These are phyloP conservation scores for Drosophila bifasciata DNA, from an alignment of 1,140 invertebrate species.

Conservation along the genomic window DNA sequence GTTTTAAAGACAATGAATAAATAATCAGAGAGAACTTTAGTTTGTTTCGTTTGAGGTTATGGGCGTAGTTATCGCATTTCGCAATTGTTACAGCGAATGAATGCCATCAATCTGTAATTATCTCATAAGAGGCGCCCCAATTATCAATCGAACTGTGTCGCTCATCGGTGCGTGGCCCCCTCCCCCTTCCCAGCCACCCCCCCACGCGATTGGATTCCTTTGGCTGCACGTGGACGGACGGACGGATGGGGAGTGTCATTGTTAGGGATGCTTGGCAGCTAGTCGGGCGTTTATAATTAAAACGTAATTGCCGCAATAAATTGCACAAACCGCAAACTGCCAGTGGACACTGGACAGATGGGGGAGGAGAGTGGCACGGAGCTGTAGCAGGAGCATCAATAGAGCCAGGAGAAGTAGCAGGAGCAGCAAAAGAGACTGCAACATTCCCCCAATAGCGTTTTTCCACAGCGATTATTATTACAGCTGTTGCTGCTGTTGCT, in stretches of 20 bases:
- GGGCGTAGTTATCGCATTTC: conserved; percentile 2
- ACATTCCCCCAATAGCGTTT: conserved; percentile 38
- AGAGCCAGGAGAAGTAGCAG: conserved; percentile 3
- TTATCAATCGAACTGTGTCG: conserved; percentile 40
- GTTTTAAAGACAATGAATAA: neutral
- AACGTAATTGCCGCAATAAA: conserved; percentile 80
- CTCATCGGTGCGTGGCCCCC: conserved; percentile 21
- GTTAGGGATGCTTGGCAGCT: conserved; percentile 55
- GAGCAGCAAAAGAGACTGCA: conserved; percentile 16
- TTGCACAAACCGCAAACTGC: conserved; percentile 71
- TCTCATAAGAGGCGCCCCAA: conserved; percentile 37
- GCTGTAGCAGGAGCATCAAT: neutral
- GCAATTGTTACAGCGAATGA: conserved; percentile 16
- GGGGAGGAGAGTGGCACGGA: neutral
- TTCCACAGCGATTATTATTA: conserved; percentile 60
- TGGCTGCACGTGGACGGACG: conserved; percentile 2
- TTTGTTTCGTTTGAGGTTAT: conserved; percentile 12
- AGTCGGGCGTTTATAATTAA: conserved; percentile 79
- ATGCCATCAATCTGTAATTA: conserved; percentile 37
- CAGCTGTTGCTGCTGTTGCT: conserved; percentile 34
- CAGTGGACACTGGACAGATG: conserved; percentile 41
- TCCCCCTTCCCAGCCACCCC: neutral
- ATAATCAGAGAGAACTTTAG: neutral
- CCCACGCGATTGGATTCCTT: conserved; percentile 30
- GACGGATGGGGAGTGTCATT: conserved; percentile 22